Evolutionary conservation across 2,113 vertebrate genomes (phyloP).

Genomic region (Pelvicachromis taeniatus): DNA sequence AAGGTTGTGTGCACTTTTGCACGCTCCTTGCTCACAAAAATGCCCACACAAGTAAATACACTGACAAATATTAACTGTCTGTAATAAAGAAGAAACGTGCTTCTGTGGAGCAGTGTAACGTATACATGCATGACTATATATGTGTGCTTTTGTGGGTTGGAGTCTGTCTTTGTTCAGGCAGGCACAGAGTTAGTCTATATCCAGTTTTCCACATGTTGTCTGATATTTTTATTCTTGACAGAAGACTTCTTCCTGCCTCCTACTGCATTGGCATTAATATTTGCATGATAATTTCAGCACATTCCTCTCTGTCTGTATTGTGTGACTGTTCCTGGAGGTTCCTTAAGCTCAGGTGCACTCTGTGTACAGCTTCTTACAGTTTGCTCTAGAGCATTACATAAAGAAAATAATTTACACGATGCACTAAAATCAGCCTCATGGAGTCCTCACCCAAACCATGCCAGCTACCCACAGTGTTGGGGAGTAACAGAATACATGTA

Average conservation of each 20-base stretch:
- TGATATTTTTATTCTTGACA: not conserved
- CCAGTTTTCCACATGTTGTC: not conserved
- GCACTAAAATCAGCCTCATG: not conserved
- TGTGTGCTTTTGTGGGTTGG: not conserved
- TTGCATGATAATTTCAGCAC: not conserved
- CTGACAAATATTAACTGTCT: not conserved
- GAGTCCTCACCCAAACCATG: not conserved
- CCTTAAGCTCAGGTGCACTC: not conserved
- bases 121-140: too few species aligned
- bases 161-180: not conserved
- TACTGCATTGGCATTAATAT: constrained; percentile 32
- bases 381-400: not conserved
- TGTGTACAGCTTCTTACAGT: not conserved
- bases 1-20: not conserved
- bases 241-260: not conserved
- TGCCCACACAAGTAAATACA: not conserved
- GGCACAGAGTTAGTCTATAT: not conserved
- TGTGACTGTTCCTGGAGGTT: not conserved
- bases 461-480: not conserved
- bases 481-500: not conserved
- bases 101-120: not conserved
- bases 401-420: not conserved
- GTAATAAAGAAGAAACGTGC: not conserved
- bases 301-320: not conserved
- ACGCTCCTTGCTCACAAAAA: not conserved